Percentiles rank a stretch among this genome's conserved stretches.
phyloP scores from a whole-genome alignment of 2,888 invertebrate genomes.

The Serrognathus titanus region DNA sequence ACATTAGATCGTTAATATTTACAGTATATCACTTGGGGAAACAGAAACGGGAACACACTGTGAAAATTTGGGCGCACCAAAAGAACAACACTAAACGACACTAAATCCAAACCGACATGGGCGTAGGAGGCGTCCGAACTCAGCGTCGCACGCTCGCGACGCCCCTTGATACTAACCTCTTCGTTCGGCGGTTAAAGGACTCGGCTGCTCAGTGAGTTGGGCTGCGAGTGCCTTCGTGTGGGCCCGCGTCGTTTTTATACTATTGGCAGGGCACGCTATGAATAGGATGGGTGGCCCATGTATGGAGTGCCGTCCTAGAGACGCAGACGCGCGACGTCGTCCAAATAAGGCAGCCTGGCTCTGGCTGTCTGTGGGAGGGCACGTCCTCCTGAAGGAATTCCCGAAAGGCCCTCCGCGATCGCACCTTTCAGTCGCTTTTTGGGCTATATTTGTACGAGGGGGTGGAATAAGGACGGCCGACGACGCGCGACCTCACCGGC shows the following conservation, averaged over 20 bases:
- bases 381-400: constrained; percentile 19
- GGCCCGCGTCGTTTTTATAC: constrained; percentile 32
- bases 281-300: constrained; percentile 44
- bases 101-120: no score
- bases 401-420: constrained; percentile 18
- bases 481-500: no score
- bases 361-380: constrained; percentile 22
- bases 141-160: constrained; percentile 91
- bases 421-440: constrained; percentile 10
- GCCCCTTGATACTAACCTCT: constrained; percentile 63
- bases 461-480: not conserved
- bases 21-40: no score
- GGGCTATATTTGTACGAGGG: not conserved
- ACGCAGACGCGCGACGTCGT: constrained; percentile 41
- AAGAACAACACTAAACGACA: no score
- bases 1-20: no score
- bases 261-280: constrained; percentile 37
- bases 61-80: no score
- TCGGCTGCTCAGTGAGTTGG: constrained; percentile 37
- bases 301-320: constrained; percentile 45
- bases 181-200: constrained; percentile 33
- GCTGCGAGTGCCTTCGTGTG: constrained; percentile 34
- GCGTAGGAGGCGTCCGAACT: constrained; percentile 84
- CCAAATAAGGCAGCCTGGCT: constrained; percentile 45
- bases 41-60: no score